These are phyloP conservation scores for Lasioglossum calceatum DNA, from an alignment of 2,888 invertebrate species.

Conservation along the genomic window DNA sequence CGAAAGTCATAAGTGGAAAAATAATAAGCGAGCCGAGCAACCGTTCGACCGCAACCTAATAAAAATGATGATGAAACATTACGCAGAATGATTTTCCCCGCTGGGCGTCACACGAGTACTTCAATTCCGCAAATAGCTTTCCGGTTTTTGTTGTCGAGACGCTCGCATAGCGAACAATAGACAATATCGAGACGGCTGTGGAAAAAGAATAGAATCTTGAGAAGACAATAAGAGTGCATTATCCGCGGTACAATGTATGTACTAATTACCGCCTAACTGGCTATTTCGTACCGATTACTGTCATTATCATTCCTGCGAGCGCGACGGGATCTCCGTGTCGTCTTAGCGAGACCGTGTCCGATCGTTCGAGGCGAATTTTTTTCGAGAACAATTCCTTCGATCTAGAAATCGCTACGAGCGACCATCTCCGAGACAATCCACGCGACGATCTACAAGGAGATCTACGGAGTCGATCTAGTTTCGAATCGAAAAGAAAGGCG, in stretches of 20 bases:
- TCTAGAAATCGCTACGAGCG: not conserved
- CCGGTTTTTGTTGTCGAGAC: conserved; percentile 15
- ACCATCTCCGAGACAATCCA: not conserved
- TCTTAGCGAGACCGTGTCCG: conserved; percentile 12
- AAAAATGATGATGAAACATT: not conserved
- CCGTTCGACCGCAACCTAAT: not conserved
- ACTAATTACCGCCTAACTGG: conserved; percentile 43
- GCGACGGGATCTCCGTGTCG: conserved; percentile 5
- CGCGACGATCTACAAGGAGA: not conserved
- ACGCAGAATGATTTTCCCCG: not conserved
- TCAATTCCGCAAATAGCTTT: conserved; percentile 15
- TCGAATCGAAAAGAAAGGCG: conserved; percentile 1
- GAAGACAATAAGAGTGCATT: conserved; percentile 34
- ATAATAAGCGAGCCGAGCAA: not conserved
- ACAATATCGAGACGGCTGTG: not conserved
- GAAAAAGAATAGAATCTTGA: not conserved
- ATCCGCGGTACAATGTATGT: conserved; percentile 40
- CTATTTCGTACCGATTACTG: conserved; percentile 33
- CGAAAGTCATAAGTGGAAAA: not conserved
- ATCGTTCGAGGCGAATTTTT: conserved; percentile 5
- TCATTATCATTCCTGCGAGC: conserved; percentile 36
- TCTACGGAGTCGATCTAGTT: not conserved
- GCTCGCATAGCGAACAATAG: not conserved
- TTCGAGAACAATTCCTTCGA: not conserved
- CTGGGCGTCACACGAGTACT: not conserved